These are phyloP conservation scores for Andricus quercusramuli DNA, from an alignment of 2,888 invertebrate genomes.

Conservation along the genomic window DNA sequence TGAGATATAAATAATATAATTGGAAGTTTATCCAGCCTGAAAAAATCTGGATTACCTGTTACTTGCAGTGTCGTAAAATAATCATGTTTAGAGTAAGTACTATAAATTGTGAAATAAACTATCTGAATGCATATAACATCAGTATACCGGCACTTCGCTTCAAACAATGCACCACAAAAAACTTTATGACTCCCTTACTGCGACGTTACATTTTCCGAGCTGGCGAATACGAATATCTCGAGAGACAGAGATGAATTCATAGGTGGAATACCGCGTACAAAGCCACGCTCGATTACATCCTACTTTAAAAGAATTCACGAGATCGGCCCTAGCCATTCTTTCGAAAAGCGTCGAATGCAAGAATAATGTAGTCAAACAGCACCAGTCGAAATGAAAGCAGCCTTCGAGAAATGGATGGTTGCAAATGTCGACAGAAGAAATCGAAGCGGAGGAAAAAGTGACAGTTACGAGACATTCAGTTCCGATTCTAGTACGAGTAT, in stretches of 20 bases:
- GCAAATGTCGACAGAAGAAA: neutral
- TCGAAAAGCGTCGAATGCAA: neutral
- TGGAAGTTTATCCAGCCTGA: no score
- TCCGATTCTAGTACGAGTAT: neutral
- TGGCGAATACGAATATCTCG: neutral
- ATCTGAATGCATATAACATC: neutral
- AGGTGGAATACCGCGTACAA: neutral
- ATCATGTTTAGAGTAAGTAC: neutral
- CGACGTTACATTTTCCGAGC: slow-evolving; percentile 1
- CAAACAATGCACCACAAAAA: neutral
- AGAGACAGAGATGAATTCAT: slow-evolving; percentile 1
- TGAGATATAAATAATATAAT: no score
- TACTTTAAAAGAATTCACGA: neutral
- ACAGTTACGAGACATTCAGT: neutral
- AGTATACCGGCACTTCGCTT: neutral
- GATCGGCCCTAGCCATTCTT: neutral
- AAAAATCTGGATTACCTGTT: no score
- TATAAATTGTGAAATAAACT: neutral
- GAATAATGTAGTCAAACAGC: slow-evolving; percentile 7
- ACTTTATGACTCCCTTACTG: slow-evolving; percentile 7
- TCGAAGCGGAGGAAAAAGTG: neutral
- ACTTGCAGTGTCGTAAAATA: no score
- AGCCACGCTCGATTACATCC: slow-evolving; percentile 7
- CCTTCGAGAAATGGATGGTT: neutral
- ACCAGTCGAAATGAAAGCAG: neutral